These are phyloP conservation scores for Colletes gigas DNA, from an alignment of 1,140 invertebrate genomes.

Conservation along the genomic window DNA sequence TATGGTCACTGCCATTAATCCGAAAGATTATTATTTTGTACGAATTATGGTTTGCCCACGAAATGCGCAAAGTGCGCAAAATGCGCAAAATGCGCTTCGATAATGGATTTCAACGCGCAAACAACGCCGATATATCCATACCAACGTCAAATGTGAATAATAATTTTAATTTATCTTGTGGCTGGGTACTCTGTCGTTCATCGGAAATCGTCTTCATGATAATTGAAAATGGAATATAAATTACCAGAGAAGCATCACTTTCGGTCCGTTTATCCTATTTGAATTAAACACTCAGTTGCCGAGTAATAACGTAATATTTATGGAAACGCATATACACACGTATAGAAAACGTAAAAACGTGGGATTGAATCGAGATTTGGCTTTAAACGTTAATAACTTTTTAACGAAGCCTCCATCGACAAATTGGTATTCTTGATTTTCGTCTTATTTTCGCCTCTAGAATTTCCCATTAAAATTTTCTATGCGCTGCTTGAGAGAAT, in stretches of 20 bases:
- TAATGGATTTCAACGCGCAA: neutral
- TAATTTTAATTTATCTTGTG: neutral
- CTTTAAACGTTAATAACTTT: no score
- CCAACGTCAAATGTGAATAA: neutral
- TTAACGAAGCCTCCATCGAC: no score
- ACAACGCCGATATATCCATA: neutral
- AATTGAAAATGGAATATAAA: neutral
- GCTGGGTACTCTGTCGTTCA: neutral
- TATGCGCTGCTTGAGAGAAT: no score
- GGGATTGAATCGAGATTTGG: no score
- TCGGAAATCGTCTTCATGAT: neutral
- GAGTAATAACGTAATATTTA: neutral
- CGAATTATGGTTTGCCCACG: neutral
- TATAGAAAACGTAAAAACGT: no score
- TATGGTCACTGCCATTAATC: neutral
- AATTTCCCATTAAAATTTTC: no score
- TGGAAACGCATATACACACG: no score
- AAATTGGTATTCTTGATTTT: no score
- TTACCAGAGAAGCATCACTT: neutral
- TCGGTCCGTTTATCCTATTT: neutral
- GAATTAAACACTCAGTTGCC: neutral
- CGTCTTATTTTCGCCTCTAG: no score
- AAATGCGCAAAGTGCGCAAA: no score
- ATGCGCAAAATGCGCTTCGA: neutral
- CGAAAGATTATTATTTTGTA: neutral